Conservation (phyloP, 2,113 vertebrate genomes). For the Spermophilus dauricus region DNA sequence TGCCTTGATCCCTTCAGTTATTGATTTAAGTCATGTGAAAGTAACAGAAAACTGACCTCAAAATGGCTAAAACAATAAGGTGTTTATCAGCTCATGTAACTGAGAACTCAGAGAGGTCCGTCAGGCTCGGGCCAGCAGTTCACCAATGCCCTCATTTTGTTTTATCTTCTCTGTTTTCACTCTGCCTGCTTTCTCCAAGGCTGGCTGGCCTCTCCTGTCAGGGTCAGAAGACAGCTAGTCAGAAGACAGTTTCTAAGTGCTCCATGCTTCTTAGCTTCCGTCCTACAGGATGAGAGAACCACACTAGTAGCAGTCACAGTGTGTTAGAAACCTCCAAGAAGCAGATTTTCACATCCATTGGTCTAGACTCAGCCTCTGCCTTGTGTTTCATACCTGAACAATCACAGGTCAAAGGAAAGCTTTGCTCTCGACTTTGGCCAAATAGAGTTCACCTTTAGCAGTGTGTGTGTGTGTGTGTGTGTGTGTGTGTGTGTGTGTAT, state of each 20-base stretch:
- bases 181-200: background rate
- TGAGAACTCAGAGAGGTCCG: conserved; percentile 28
- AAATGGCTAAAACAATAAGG: conserved; percentile 15
- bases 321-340: background rate
- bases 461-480: no score
- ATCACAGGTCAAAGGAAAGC: background rate
- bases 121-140: background rate
- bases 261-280: background rate
- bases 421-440: background rate
- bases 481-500: no score
- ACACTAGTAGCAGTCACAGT: background rate
- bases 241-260: background rate
- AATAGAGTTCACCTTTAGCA: background rate
- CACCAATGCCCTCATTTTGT: background rate
- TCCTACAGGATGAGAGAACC: background rate
- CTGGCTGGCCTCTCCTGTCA: background rate
- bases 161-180: background rate
- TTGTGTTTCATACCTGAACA: background rate
- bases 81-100: conserved; percentile 14
- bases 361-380: background rate
- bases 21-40: conserved; percentile 23
- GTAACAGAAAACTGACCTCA: conserved; percentile 39
- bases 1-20: conserved; percentile 4
- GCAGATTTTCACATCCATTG: background rate
- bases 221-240: background rate